phyloP scores from a whole-genome alignment of 2,888 invertebrate genomes.

The Leptinotarsa haldemani region DNA sequence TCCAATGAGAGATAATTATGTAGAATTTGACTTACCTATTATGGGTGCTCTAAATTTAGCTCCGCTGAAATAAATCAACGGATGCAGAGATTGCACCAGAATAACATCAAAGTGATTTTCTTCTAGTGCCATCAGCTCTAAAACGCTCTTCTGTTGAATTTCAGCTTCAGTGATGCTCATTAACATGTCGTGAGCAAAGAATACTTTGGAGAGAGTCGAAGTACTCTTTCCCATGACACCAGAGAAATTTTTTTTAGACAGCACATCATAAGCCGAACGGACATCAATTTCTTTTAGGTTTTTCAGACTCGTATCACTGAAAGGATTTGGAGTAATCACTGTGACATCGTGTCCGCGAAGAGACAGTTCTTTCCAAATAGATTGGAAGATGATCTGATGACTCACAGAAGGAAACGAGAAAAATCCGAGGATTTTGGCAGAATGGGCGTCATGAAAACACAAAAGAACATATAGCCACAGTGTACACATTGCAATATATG shows the following conservation, averaged over 20 bases:
- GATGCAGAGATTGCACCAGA: slow-evolving; percentile 17
- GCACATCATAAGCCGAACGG: slow-evolving; percentile 41
- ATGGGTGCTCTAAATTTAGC: slow-evolving; percentile 45
- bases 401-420: slow-evolving; percentile 52
- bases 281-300: slow-evolving; percentile 21
- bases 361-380: slow-evolving; percentile 65
- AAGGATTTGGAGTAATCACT: slow-evolving; percentile 65
- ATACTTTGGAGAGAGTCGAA: background rate
- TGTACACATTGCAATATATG: background rate
- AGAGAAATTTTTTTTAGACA: slow-evolving; percentile 26
- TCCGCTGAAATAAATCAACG: slow-evolving; percentile 2
- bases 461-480: background rate
- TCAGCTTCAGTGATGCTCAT: background rate
- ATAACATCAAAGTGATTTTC: slow-evolving; percentile 16
- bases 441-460: background rate
- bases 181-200: background rate
- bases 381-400: slow-evolving; percentile 67
- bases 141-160: slow-evolving; percentile 11
- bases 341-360: slow-evolving; percentile 67
- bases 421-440: slow-evolving; percentile 48
- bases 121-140: background rate
- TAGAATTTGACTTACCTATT: slow-evolving; percentile 59
- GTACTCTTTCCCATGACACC: slow-evolving; percentile 1
- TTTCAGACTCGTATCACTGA: slow-evolving; percentile 57
- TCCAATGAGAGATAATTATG: background rate